These are phyloP conservation scores for Schlechtendalia chinensis DNA, from an alignment of 1,140 invertebrate genomes.

Conservation along the genomic window DNA sequence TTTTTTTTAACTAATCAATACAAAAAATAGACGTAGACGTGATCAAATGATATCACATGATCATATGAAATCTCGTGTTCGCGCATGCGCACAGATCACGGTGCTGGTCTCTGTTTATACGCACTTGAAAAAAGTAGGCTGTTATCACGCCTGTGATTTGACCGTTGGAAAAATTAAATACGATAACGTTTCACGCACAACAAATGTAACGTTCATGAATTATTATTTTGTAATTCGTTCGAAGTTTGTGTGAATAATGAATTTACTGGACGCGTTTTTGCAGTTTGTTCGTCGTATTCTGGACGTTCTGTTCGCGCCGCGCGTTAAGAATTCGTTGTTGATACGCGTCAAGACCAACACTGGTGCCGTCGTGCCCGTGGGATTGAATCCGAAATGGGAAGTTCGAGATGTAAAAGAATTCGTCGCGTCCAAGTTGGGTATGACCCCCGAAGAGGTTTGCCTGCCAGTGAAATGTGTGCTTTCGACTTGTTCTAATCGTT, in stretches of 20 bases:
- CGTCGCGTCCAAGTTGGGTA: conserved; percentile 67
- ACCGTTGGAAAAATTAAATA: conserved; percentile 15
- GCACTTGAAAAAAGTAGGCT: too few relatives aligned
- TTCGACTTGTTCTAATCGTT: neutral
- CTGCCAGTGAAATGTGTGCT: neutral
- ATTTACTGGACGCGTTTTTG: neutral
- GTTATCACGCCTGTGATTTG: conserved; percentile 11
- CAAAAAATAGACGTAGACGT: too few relatives aligned
- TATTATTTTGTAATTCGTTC: neutral
- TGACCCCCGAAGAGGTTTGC: conserved; percentile 64
- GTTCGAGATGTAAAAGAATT: conserved; percentile 73
- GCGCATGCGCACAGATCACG: too few relatives aligned
- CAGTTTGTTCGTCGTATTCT: neutral
- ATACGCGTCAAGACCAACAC: conserved; percentile 73
- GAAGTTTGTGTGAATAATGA: neutral
- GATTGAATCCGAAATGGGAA: conserved; percentile 74
- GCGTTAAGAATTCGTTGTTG: conserved; percentile 63
- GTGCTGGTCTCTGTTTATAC: too few relatives aligned
- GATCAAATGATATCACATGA: too few relatives aligned
- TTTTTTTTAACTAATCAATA: too few relatives aligned
- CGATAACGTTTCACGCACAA: neutral
- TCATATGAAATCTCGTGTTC: too few relatives aligned
- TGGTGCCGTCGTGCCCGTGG: conserved; percentile 66
- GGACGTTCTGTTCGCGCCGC: neutral
- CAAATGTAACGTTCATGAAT: neutral